A percentile compares a stretch with the other conserved stretches of the same genome.
Evolutionary conservation across 2,113 vertebrate species (phyloP).

Genomic region (Sclerurus mexicanus): DNA sequence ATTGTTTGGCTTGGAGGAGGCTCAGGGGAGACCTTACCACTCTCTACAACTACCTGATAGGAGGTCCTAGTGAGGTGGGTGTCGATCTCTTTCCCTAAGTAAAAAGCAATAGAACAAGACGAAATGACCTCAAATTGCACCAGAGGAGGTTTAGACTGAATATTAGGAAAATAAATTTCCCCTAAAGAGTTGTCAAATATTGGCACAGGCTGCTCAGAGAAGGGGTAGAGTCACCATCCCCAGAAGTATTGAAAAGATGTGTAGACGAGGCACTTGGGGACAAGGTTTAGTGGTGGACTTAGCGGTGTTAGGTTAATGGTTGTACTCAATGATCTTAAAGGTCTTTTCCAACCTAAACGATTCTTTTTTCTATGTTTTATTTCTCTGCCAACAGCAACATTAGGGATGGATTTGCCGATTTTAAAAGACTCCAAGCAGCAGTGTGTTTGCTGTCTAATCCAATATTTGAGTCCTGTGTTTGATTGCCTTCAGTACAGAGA

Average conservation of each 20-base stretch:
- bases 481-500: not conserved
- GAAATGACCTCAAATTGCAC: not conserved
- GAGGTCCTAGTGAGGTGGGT: not conserved
- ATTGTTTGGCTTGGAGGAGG: not conserved
- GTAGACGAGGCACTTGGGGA: not conserved
- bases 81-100: not conserved
- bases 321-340: not conserved
- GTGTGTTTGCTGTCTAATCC: not conserved
- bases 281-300: not conserved
- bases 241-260: not conserved
- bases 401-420: not conserved
- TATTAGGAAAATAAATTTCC: not conserved
- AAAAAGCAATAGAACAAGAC: not conserved
- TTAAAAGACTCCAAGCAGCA: not conserved
- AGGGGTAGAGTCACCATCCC: not conserved
- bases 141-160: not conserved
- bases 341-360: not conserved
- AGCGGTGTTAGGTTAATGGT: not conserved
- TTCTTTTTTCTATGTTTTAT: not conserved
- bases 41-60: not conserved
- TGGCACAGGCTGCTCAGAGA: not conserved
- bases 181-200: not conserved
- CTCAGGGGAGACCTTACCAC: fast-evolving
- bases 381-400: not conserved
- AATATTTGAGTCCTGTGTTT: not conserved